phyloP scores from a whole-genome alignment of 2,113 vertebrate species.

The Hydrolagus affinis region DNA sequence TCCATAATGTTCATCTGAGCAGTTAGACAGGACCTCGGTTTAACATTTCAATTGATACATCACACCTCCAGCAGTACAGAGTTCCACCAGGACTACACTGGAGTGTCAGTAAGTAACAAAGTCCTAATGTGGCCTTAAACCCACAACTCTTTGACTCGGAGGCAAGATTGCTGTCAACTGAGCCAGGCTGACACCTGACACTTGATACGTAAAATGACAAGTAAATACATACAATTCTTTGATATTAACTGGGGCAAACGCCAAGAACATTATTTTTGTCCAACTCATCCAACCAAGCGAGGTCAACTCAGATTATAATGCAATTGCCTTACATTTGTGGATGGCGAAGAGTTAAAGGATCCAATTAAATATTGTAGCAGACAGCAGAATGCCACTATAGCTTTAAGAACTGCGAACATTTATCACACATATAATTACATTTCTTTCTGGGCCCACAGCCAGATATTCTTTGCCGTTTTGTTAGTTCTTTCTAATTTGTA shows the following conservation, averaged over 20 bases:
- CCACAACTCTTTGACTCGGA: no score
- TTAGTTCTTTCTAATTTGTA: constrained; percentile 13
- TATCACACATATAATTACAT: constrained; percentile 32
- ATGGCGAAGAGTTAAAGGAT: background rate
- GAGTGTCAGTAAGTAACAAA: no score
- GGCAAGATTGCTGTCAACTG: no score
- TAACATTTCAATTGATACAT: no score
- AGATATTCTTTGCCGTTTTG: constrained; percentile 22
- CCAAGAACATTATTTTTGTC: background rate
- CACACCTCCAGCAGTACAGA: no score
- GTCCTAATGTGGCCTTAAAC: no score
- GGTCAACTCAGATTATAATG: background rate
- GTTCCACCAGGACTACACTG: no score
- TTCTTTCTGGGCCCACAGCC: constrained; percentile 14
- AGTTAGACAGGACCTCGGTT: no score
- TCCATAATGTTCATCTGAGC: no score
- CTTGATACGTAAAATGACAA: background rate
- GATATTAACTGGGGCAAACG: background rate
- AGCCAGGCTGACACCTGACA: no score
- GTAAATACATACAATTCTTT: background rate
- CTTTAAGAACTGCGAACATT: constrained; percentile 30
- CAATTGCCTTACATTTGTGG: background rate
- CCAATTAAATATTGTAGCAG: background rate
- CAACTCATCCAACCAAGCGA: background rate
- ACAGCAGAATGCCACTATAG: background rate